Percentiles rank a stretch among this genome's conserved stretches.
Conservation (phyloP, 2,888 invertebrate species). For the Cyaniris semiargus region DNA sequence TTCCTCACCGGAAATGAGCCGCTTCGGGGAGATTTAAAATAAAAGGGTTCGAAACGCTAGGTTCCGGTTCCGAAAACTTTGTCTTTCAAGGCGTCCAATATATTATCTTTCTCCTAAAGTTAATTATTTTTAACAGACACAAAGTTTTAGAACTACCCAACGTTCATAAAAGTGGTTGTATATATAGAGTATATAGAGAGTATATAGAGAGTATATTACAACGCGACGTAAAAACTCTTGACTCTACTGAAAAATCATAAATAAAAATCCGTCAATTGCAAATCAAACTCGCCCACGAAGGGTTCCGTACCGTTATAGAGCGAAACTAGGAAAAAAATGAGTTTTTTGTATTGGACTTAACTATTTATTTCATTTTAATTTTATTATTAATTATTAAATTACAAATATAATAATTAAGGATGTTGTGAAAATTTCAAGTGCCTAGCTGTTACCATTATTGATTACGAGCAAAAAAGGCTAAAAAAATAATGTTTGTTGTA, state of each 20-base stretch:
- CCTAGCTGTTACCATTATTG: too few species aligned
- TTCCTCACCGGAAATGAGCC: constrained; percentile 30
- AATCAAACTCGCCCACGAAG: too few species aligned
- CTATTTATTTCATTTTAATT: too few species aligned
- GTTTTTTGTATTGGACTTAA: too few species aligned
- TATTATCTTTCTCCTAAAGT: constrained; percentile 42
- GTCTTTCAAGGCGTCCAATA: constrained; percentile 63
- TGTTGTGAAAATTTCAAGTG: too few species aligned
- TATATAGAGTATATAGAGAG: background rate
- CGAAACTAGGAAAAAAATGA: too few species aligned
- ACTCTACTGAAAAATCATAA: background rate
- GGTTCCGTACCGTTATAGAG: too few species aligned
- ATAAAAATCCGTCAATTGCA: too few species aligned
- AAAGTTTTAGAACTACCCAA: background rate
- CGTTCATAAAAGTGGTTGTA: background rate
- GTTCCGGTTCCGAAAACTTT: constrained; percentile 52
- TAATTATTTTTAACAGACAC: background rate
- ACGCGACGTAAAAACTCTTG: background rate
- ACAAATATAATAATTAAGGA: too few species aligned
- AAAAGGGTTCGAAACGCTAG: constrained; percentile 44
- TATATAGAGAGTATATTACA: background rate
- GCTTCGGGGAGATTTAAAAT: constrained; percentile 37
- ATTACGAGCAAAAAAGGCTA: too few species aligned
- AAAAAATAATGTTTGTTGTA: too few species aligned
- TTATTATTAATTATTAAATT: too few species aligned